These are phyloP conservation scores for Porites australiensis DNA, from an alignment of 64 coral and sea anemone species.

Conservation along the genomic window DNA sequence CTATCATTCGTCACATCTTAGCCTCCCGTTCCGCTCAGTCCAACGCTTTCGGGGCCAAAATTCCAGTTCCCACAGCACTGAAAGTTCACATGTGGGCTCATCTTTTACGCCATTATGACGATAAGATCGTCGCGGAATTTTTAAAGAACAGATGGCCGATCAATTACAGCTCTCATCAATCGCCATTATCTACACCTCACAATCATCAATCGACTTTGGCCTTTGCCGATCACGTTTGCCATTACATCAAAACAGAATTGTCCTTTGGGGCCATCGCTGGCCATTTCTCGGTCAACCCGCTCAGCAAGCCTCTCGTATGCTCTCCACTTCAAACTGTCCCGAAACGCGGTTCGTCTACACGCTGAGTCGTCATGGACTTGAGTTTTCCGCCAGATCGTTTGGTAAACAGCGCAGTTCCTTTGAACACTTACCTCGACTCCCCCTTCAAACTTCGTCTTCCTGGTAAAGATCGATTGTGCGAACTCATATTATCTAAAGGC, in stretches of 20 bases:
- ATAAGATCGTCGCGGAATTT: slow-evolving; percentile 4
- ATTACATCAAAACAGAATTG: slow-evolving; percentile 27
- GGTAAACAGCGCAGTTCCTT: neutral
- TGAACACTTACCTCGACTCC: neutral
- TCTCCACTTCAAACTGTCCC: slow-evolving; percentile 19
- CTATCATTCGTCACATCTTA: neutral
- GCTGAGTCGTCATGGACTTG: slow-evolving; percentile 7
- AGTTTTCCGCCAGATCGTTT: neutral
- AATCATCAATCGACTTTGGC: neutral
- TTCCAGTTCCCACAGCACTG: neutral
- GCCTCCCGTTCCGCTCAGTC: neutral
- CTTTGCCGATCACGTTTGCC: neutral
- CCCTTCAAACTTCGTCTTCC: slow-evolving; percentile 9
- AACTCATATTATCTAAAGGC: neutral
- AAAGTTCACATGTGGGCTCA: neutral
- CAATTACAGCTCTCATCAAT: neutral
- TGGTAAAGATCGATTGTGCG: neutral
- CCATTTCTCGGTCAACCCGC: neutral
- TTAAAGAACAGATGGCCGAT: slow-evolving; percentile 11
- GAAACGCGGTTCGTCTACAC: neutral
- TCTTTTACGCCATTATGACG: neutral
- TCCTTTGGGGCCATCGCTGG: neutral
- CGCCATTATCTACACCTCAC: neutral
- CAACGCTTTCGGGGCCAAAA: slow-evolving; percentile 25
- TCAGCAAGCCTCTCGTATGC: neutral